These are phyloP conservation scores for Tinamus major DNA, from an alignment of 2,797 vertebrate species.

Conservation along the genomic window DNA sequence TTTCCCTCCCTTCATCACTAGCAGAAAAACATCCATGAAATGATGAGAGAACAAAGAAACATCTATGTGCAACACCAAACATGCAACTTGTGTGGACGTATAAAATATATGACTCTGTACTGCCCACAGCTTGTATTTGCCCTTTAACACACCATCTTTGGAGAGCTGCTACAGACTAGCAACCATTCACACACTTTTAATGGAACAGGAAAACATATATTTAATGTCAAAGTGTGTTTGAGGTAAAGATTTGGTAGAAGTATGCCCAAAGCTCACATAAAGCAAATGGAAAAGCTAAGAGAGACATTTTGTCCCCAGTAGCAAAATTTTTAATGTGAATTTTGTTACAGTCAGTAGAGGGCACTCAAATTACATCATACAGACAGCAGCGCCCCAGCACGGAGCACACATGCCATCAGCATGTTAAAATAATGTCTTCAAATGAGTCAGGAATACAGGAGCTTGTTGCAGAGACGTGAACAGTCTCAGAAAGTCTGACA, in stretches of 20 bases:
- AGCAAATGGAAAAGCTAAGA: neutral
- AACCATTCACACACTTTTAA: neutral
- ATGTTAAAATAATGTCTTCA: neutral
- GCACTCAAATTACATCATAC: constrained; percentile 10
- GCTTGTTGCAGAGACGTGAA: neutral
- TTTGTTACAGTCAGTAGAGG: constrained; percentile 47
- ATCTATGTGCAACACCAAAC: neutral
- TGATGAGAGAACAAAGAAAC: neutral
- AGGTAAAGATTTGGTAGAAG: neutral
- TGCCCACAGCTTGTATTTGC: neutral
- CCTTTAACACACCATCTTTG: neutral
- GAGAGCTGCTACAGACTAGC: neutral
- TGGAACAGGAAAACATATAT: neutral
- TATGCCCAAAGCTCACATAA: neutral
- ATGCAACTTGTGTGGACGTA: neutral
- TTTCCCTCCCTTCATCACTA: accelerated
- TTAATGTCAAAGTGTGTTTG: neutral
- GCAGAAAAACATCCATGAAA: neutral
- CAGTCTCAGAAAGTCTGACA: neutral
- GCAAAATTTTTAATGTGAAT: neutral
- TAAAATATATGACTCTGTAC: neutral
- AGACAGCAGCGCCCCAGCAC: neutral
- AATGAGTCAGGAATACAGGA: neutral
- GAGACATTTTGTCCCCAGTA: constrained; percentile 25
- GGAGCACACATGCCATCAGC: neutral